Evolutionary conservation across 2,113 vertebrate genomes (phyloP).

Genomic region (zebrafish (Danio rerio)): DNA sequence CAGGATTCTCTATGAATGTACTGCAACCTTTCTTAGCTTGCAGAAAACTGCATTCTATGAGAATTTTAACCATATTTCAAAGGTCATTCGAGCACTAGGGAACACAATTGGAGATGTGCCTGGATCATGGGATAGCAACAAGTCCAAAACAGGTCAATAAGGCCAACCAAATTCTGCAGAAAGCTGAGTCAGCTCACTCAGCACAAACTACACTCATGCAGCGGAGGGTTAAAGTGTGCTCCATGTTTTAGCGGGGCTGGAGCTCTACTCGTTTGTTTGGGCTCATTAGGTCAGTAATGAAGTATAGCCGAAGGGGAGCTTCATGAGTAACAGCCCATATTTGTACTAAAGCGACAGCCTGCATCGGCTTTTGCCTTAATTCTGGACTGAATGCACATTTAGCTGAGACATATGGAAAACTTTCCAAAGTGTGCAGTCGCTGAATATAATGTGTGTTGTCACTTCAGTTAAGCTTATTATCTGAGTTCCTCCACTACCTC

Average conservation of each 20-base stretch:
- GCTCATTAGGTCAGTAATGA: constrained; percentile 63
- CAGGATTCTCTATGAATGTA: too few species aligned
- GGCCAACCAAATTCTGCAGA: neutral
- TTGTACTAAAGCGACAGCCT: constrained; percentile 43
- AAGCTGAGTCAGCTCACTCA: neutral
- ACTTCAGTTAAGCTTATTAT: constrained; percentile 45
- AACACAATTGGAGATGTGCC: neutral
- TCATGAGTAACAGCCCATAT: constrained; percentile 44
- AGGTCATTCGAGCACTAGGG: neutral
- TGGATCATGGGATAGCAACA: neutral
- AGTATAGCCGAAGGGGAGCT: constrained; percentile 42
- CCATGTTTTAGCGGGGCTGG: constrained; percentile 17
- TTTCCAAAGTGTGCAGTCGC: constrained; percentile 46
- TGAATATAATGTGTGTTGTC: constrained; percentile 51
- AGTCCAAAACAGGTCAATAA: neutral
- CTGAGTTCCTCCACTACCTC: constrained; percentile 13
- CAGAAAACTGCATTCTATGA: neutral
- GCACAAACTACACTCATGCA: neutral
- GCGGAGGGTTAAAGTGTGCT: neutral
- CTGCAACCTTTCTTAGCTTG: neutral
- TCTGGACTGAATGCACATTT: constrained; percentile 27
- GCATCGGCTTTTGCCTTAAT: constrained; percentile 13
- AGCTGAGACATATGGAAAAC: constrained; percentile 42
- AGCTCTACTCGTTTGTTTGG: constrained; percentile 48
- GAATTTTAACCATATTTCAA: neutral